Evolutionary conservation across 2,113 vertebrate species (phyloP), one percentile per base, ranked within the genome.

Genomic region (Thalassarche chlororhynchos): DNA sequence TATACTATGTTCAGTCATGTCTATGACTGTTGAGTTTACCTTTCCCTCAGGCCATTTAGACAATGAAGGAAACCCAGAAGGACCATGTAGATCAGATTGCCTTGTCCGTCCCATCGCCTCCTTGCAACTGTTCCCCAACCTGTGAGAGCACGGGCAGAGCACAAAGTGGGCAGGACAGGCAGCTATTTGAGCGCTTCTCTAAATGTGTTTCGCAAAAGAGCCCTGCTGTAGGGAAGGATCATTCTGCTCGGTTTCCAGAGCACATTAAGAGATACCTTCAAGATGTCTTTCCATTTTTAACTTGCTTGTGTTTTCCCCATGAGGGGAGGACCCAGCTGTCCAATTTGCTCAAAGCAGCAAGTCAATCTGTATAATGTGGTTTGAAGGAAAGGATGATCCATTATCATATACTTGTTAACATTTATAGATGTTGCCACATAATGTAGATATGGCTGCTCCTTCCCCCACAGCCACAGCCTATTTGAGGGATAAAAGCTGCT

Each of bases 401-500:
- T 96, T 96, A 84, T 68, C 40, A 49, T 61, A 29, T 60, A 79
- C 65, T 95, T 94, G 85, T 91, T 97, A 92, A 85, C 36, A 87
- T 84, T 66, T 69, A 64, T 87, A 92, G 80, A 91, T 57, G 69
- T 51, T 91, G 66, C 90, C 74, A 91, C 84, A 14, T 91, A 79
- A 94, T 76, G 52, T 55, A 86, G 94, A 96, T 97, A 93, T 7
- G 70, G 74, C 36, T 90, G 85, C 15, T 96, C 54, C 94, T 94
- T 96, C 87, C 87, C 87, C 91, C 74, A 78, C 77, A 87, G 36
- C 64, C 72, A 46, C 42, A 54, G 40, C 8, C 84, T 84, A 13
- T 84, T 91, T 97, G 96, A 97, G 29, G 2, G 31, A 96, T 91
- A 87, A 96, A 97, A 93, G 86, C 95, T 95, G 90, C 84, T 92